phyloP scores from a whole-genome alignment of 1,140 invertebrate species.

The Akabosia matsudoensis region DNA sequence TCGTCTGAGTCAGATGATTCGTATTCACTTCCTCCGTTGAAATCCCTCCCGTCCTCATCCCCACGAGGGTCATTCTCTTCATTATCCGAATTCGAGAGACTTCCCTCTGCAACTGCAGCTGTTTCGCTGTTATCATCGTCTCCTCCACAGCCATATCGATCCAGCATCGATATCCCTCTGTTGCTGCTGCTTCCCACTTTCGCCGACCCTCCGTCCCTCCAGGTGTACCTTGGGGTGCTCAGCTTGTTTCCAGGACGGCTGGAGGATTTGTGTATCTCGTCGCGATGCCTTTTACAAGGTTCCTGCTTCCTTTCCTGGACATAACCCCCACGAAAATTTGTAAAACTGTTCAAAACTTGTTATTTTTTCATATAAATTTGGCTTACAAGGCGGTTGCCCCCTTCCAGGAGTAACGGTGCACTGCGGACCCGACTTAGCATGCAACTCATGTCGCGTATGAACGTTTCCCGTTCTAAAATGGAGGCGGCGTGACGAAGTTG shows the following conservation, averaged over 20 bases:
- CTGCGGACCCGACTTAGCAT: constrained; percentile 33
- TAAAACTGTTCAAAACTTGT: not conserved
- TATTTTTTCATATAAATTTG: not conserved
- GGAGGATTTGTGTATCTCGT: not conserved
- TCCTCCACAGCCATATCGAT: not conserved
- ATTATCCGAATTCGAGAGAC: constrained; percentile 42
- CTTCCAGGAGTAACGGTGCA: constrained; percentile 42
- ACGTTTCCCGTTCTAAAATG: constrained; percentile 41
- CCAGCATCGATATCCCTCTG: not conserved
- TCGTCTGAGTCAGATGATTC: no score
- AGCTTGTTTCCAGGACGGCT: not conserved
- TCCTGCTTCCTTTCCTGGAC: constrained; percentile 31
- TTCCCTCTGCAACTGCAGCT: constrained; percentile 42
- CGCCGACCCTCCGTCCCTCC: not conserved
- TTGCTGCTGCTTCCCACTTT: not conserved
- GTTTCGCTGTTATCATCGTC: constrained; percentile 36
- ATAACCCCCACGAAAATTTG: not conserved
- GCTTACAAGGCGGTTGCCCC: constrained; percentile 24
- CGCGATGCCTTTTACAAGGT: constrained; percentile 37
- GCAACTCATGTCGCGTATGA: constrained; percentile 11
- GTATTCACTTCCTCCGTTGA: no score
- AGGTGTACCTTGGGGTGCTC: not conserved
- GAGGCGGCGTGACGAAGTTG: constrained; percentile 40
- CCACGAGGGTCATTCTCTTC: constrained; percentile 42
- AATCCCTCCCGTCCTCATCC: not conserved